phyloP scores from a whole-genome alignment of 2,113 vertebrate genomes.

The Mus pahari region DNA sequence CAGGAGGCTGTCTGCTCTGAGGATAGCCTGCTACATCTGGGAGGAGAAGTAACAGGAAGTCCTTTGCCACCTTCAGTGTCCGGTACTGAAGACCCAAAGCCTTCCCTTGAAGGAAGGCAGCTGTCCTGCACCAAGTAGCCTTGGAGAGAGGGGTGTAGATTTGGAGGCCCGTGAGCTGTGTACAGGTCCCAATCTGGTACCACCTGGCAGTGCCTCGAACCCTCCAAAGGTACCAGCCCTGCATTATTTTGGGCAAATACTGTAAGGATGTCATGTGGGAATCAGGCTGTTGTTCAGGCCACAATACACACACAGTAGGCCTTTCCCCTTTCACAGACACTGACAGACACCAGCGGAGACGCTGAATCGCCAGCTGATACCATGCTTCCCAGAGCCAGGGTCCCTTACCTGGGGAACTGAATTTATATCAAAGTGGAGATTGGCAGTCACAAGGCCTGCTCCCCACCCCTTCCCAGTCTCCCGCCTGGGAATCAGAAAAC shows the following conservation, averaged over 20 bases:
- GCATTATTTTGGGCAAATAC: neutral
- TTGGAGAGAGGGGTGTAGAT: no score
- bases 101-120: neutral
- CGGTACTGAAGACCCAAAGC: neutral
- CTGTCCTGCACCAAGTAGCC: neutral
- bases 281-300: neutral
- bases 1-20: neutral
- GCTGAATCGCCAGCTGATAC: neutral
- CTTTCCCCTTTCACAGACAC: neutral
- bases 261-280: neutral
- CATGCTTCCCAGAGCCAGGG: neutral
- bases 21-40: neutral
- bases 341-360: neutral
- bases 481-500: neutral
- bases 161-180: neutral
- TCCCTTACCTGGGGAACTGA: neutral
- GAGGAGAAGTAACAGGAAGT: neutral
- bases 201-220: neutral
- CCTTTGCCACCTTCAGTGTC: neutral
- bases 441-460: neutral
- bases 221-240: neutral
- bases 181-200: neutral
- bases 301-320: accelerated
- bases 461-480: neutral
- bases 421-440: neutral